Conservation (phyloP, 2,888 invertebrate genomes). For the Sinotaia quadrata region DNA sequence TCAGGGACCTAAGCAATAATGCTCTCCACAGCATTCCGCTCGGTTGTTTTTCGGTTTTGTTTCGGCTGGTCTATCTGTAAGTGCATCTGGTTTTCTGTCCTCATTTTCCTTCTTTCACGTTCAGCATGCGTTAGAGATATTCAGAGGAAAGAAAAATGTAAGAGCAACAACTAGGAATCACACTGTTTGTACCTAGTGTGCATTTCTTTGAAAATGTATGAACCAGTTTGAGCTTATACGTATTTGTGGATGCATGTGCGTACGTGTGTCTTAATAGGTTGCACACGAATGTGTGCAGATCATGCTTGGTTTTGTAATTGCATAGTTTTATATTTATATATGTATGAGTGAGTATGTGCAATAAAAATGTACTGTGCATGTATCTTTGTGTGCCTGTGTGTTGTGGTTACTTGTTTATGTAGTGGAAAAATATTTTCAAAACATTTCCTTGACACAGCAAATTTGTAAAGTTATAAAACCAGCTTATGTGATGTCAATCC, state of each 20-base stretch:
- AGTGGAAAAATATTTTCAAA: no score
- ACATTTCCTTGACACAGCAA: no score
- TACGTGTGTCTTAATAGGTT: not conserved
- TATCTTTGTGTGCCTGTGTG: no score
- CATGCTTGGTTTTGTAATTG: not conserved
- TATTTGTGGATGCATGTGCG: not conserved
- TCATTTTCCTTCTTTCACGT: conserved; percentile 4
- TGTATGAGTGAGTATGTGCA: no score
- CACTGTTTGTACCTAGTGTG: not conserved
- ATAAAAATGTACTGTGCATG: no score
- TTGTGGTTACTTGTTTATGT: no score
- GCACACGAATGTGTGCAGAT: not conserved
- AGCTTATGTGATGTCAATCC: no score
- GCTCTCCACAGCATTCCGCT: conserved; percentile 66
- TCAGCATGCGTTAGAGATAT: not conserved
- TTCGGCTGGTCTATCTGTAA: conserved; percentile 72
- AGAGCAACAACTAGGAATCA: no score
- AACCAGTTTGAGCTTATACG: not conserved
- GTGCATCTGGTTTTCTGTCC: conserved; percentile 45
- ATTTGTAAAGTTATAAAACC: no score
- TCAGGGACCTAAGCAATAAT: conserved; percentile 73
- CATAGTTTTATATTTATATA: no score
- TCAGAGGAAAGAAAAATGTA: no score
- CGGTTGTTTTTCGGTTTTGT: conserved; percentile 68
- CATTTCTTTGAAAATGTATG: not conserved